Evolutionary conservation across 2,113 vertebrate genomes (phyloP).

Genomic region (Fukomys damarensis): DNA sequence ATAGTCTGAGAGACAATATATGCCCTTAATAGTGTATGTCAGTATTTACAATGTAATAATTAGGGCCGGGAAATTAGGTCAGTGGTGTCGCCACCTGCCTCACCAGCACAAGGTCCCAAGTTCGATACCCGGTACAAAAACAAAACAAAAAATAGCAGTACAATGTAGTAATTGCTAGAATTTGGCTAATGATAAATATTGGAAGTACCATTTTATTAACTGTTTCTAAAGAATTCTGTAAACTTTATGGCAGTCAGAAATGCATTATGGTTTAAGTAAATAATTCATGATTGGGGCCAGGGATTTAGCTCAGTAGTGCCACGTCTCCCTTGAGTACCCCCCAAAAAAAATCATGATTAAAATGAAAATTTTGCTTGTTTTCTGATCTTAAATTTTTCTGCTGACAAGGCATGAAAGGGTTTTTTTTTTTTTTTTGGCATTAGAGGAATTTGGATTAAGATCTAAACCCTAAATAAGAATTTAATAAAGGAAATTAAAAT

Average conservation of each 20-base stretch:
- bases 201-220: constrained; percentile 42
- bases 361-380: constrained; percentile 3
- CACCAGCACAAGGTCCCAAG: too few species aligned
- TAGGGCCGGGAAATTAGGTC: too few species aligned
- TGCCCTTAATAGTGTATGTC: background rate
- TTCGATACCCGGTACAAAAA: too few species aligned
- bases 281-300: background rate
- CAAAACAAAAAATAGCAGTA: too few species aligned
- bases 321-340: too few species aligned
- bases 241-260: constrained; percentile 41
- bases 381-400: background rate
- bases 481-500: constrained; percentile 17
- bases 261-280: constrained; percentile 10
- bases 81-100: too few species aligned
- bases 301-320: too few species aligned
- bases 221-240: constrained; percentile 36
- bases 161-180: constrained; percentile 20
- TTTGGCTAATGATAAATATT: constrained; percentile 44
- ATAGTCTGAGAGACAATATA: background rate
- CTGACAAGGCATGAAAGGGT: background rate
- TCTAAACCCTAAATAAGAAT: background rate
- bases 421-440: too few species aligned
- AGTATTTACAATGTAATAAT: background rate
- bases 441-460: background rate
- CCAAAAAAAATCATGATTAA: background rate